These are phyloP conservation scores for Drosophila hamatofila DNA, from an alignment of 2,888 invertebrate species.

Conservation along the genomic window DNA sequence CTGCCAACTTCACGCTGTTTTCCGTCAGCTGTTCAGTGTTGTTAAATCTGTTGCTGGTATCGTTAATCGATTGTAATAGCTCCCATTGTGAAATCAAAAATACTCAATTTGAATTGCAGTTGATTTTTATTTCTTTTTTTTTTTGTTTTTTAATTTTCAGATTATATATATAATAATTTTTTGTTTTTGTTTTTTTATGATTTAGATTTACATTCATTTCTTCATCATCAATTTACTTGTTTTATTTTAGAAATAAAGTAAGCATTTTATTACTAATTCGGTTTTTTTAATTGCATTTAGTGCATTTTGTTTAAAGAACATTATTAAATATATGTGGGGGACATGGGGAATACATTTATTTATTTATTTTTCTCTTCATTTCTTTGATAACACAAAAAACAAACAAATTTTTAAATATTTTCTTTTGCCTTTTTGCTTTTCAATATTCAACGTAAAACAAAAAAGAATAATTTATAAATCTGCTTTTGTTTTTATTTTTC, in stretches of 20 bases:
- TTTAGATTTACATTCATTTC: conserved; percentile 80
- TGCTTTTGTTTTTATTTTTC: background rate
- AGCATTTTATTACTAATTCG: conserved; percentile 78
- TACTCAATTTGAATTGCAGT: conserved; percentile 34
- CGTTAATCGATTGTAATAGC: conserved; percentile 1
- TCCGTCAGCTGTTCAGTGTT: conserved; percentile 57
- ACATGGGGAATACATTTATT: conserved; percentile 54
- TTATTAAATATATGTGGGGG: conserved; percentile 67
- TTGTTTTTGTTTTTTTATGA: conserved; percentile 67
- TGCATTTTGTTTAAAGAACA: conserved; percentile 73
- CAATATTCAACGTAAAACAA: conserved; percentile 56
- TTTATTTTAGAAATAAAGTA: conserved; percentile 82
- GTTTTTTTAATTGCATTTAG: conserved; percentile 68
- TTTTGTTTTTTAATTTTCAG: conserved; percentile 67
- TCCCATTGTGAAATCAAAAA: conserved; percentile 15
- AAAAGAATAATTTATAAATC: conserved; percentile 38
- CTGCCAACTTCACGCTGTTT: conserved; percentile 65
- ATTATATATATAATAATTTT: conserved; percentile 69
- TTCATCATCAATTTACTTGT: conserved; percentile 76
- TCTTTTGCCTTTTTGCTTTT: conserved; percentile 25
- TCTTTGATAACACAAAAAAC: conserved; percentile 76
- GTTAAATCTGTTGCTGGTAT: conserved; percentile 11
- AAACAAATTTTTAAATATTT: conserved; percentile 75
- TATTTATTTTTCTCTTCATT: conserved; percentile 13
- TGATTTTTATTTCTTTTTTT: conserved; percentile 60